phyloP scores from a whole-genome alignment of 2,888 invertebrate species.

The Acrobasis repandana region DNA sequence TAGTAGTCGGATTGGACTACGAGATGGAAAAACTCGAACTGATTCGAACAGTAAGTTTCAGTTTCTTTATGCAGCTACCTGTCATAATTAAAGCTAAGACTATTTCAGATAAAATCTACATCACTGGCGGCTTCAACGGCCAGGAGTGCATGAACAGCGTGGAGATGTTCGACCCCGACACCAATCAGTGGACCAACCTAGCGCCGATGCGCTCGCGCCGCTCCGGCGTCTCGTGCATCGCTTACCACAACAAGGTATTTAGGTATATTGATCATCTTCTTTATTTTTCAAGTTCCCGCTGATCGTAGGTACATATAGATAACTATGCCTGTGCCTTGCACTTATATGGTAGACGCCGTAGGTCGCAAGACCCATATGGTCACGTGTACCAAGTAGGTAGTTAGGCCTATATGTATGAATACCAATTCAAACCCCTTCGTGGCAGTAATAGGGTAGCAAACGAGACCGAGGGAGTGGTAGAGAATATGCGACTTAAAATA shows the following conservation, averaged over 20 bases:
- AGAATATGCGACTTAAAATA: no score
- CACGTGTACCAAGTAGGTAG: no score
- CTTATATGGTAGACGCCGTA: no score
- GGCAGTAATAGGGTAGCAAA: no score
- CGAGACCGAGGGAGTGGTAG: no score
- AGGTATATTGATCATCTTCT: slow-evolving; percentile 50
- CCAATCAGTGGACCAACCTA: slow-evolving; percentile 92
- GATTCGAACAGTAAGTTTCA: no score
- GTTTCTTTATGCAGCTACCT: neutral
- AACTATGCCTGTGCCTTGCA: no score
- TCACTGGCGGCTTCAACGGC: slow-evolving; percentile 95
- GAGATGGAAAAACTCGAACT: no score
- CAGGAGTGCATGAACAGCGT: slow-evolving; percentile 94
- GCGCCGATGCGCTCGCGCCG: slow-evolving; percentile 91
- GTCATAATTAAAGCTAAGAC: slow-evolving; percentile 7
- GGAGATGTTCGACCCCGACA: slow-evolving; percentile 90
- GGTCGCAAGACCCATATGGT: no score
- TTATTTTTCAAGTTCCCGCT: slow-evolving; percentile 20
- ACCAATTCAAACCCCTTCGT: no score
- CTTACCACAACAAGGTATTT: slow-evolving; percentile 89
- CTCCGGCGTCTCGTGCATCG: slow-evolving; percentile 95
- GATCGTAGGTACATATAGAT: neutral
- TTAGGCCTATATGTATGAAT: no score
- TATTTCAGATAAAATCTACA: slow-evolving; percentile 87
- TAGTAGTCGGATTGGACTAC: no score